Evolutionary conservation across 2,113 vertebrate genomes (phyloP).

Genomic region (Centropus unirufus): DNA sequence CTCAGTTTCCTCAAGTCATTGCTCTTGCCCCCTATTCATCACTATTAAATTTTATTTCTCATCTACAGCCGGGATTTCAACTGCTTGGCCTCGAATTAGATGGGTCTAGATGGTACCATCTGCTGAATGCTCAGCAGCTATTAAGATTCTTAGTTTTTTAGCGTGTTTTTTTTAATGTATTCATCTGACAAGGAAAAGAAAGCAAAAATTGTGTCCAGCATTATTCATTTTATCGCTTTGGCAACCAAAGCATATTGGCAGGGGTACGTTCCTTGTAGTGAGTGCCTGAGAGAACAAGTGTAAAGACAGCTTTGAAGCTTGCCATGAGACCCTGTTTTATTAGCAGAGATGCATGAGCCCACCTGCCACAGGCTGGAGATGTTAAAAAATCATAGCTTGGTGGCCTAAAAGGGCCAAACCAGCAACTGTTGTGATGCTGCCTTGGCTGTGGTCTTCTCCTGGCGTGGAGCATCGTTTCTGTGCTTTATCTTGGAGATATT

Average conservation of each 20-base stretch:
- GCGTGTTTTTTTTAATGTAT: conserved; percentile 23
- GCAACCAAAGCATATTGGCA: conserved; percentile 56
- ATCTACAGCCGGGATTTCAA: conserved; percentile 10
- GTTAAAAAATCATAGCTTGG: neutral
- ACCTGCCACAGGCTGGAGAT: conserved; percentile 43
- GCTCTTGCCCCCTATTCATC: conserved; percentile 32
- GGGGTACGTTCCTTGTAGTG: conserved; percentile 51
- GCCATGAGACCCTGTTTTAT: conserved; percentile 56
- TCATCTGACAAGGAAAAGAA: conserved; percentile 61
- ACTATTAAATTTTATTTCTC: conserved; percentile 39
- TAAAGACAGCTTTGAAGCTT: conserved; percentile 50
- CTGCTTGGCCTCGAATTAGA: conserved; percentile 10
- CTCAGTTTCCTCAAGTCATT: conserved; percentile 15
- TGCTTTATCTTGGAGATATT: neutral
- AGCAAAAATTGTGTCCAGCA: conserved; percentile 52
- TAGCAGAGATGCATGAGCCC: conserved; percentile 37
- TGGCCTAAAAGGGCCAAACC: neutral
- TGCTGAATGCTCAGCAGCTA: conserved; percentile 44
- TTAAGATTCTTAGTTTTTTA: conserved; percentile 40
- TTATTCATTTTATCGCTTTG: conserved; percentile 60
- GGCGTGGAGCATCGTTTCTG: accelerated
- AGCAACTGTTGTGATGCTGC: accelerated
- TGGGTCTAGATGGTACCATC: conserved; percentile 46
- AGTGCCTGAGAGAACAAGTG: conserved; percentile 35
- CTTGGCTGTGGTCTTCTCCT: neutral